Evolutionary conservation across 2,113 vertebrate species (phyloP).

Genomic region (Ochotona curzoniae): DNA sequence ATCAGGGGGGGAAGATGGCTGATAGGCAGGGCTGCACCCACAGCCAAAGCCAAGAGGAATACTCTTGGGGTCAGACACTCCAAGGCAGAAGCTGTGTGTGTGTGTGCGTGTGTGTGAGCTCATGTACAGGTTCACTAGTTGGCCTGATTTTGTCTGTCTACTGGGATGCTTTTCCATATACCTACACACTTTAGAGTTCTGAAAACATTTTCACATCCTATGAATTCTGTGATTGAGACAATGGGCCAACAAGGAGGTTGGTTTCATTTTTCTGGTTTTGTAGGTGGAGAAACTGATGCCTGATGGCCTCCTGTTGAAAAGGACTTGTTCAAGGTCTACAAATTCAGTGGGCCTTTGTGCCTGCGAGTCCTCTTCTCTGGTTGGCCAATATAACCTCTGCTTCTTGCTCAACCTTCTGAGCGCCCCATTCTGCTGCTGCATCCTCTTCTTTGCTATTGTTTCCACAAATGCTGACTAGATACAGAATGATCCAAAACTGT

Average conservation of each 20-base stretch:
- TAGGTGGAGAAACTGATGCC: background rate
- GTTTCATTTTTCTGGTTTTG: background rate
- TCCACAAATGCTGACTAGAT: background rate
- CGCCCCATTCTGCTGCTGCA: background rate
- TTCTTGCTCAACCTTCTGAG: background rate
- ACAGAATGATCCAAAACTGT: background rate
- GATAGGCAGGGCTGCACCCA: background rate
- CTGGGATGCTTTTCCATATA: background rate
- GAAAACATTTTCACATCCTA: background rate
- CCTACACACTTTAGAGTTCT: background rate
- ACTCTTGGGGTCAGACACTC: background rate
- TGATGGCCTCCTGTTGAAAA: rapidly evolving
- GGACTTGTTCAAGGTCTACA: too few species aligned
- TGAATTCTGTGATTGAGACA: background rate
- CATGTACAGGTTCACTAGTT: background rate
- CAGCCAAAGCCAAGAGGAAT: background rate
- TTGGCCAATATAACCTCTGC: background rate
- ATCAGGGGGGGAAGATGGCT: background rate
- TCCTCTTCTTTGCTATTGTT: background rate
- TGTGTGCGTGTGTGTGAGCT: background rate
- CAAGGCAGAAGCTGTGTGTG: background rate
- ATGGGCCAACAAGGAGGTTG: background rate
- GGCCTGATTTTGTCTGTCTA: background rate
- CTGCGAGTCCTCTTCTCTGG: background rate
- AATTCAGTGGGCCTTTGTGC: too few species aligned